Percentiles rank a stretch among this genome's conserved stretches.
Conservation (phyloP, 2,888 invertebrate species). For the Cosmorhoe ocellata region DNA sequence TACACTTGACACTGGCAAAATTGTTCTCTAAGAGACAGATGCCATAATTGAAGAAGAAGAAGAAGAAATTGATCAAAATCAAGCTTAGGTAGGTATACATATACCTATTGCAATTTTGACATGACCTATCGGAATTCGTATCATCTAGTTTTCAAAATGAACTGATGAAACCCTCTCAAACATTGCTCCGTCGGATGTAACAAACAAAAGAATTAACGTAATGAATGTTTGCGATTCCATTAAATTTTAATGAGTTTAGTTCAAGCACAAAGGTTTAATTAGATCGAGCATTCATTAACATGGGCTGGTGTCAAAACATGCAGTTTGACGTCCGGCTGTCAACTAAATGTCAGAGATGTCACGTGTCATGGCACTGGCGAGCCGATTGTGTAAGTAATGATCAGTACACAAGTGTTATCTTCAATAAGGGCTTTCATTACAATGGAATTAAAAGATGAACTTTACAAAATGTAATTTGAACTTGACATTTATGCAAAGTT, state of each 20-base stretch:
- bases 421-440: neutral
- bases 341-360: constrained; percentile 69
- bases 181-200: too few relatives aligned
- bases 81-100: too few relatives aligned
- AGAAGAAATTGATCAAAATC: too few relatives aligned
- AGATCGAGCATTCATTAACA: constrained; percentile 65
- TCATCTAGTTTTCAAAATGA: too few relatives aligned
- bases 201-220: constrained; percentile 29
- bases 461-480: neutral
- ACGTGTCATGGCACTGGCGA: constrained; percentile 38
- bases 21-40: too few relatives aligned
- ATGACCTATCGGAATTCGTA: too few relatives aligned
- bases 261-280: constrained; percentile 69
- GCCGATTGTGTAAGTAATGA: constrained; percentile 50
- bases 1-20: too few relatives aligned
- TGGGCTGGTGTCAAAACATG: constrained; percentile 71
- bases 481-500: neutral
- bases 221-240: constrained; percentile 46
- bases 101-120: too few relatives aligned
- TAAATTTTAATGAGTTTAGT: constrained; percentile 63
- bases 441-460: neutral
- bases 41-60: too few relatives aligned
- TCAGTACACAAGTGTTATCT: constrained; percentile 30
- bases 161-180: too few relatives aligned
- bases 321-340: constrained; percentile 58